Base-by-base conservation (phyloP, 92 coral and sea anemone species). In the Ricordea florida region DNA sequence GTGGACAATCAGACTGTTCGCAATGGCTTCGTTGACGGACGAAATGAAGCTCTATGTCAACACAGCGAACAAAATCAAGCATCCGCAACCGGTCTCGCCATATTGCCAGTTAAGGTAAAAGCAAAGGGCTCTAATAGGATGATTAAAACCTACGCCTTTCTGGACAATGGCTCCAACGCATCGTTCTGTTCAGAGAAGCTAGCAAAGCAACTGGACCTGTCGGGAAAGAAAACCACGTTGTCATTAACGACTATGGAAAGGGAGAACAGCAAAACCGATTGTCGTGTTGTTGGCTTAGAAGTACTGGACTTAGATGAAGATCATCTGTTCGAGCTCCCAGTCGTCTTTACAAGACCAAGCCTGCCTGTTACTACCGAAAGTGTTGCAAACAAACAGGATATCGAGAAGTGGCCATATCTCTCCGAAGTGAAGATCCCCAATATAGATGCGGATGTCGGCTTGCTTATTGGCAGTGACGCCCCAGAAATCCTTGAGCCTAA, bases 91-190 rank as follows among this genome's bases (percentile, higher is more conserved):
- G 77, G 70, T 3, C 82, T 83, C 3, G 65, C 93, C 0, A 66
- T 78, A 9, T 75, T 82, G 28, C 87, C 85, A 14, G 92, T 90
- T 34, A 86, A 77, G 25, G 91, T 77, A 2, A 68, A 57, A 51
- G 91, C 74, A 18, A 58, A 52, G 17, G 91, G 89, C 29, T 47
- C 59, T 40, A 33, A 65, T 26, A 59, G 36, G 59, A 60, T 43
- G 5, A 28, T 75, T 15, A 37, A 77, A 40, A 82, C 93, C 14
- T 87, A 87, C 32, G 21, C 67, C 21, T 60, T 60, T 33, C 34
- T 60, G 17, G 91, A 81, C 37, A 77, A 65, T 21, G 93, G 90
- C 28, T 89, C 90, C 13, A 89, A 79, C 13, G 62, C 87, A 7
- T 65, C 88, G 3, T 85, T 90, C 58, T 89, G 88, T 57, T 57